These are phyloP conservation scores for Petrocephalus schoutedeni DNA, from an alignment of 2,797 vertebrate species.

Conservation along the genomic window DNA sequence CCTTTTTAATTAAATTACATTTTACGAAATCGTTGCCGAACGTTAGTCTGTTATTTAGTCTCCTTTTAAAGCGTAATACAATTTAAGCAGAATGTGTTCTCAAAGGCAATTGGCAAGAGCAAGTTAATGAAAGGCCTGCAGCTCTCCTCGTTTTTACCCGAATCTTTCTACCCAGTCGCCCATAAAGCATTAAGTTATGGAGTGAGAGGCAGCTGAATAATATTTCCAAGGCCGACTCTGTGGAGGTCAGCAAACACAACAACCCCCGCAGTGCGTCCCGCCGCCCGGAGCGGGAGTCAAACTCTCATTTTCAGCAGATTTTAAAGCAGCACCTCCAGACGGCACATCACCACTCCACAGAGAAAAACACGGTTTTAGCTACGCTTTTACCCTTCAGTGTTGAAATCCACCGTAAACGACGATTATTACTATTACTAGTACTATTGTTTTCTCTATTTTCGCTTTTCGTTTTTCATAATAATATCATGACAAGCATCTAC, in stretches of 20 bases:
- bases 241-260: neutral
- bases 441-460: neutral
- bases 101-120: neutral
- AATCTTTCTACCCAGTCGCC: neutral
- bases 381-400: neutral
- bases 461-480: neutral
- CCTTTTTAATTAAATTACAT: neutral
- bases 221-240: neutral
- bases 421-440: neutral
- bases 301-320: neutral
- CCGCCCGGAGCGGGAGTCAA: neutral
- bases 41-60: conserved; percentile 13
- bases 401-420: neutral
- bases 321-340: neutral
- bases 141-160: neutral
- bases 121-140: neutral
- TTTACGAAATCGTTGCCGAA: neutral
- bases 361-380: neutral
- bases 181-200: neutral
- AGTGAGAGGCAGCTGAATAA: neutral
- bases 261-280: neutral
- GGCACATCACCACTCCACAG: neutral
- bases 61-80: neutral
- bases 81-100: neutral
- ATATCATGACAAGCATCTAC: too few species aligned